These are phyloP conservation scores for Rhynchopsitta pachyrhyncha DNA, from an alignment of 2,113 vertebrate genomes.

Conservation along the genomic window DNA sequence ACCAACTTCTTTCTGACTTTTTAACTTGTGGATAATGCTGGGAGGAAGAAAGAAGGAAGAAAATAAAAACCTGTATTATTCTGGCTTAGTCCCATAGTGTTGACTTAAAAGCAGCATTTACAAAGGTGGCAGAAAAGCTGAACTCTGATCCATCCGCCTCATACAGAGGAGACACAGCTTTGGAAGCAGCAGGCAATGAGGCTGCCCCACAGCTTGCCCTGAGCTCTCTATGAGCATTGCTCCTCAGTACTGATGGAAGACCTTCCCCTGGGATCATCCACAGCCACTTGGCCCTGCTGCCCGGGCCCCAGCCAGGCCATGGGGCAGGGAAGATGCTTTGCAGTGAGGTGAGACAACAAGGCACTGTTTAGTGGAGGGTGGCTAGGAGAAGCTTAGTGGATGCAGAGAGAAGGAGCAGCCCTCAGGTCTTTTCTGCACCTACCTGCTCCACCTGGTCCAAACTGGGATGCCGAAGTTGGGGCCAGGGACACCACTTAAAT, in stretches of 20 bases:
- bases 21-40: not conserved
- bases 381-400: not conserved
- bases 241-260: rapidly evolving
- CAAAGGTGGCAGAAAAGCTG: not conserved
- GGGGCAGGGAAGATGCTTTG: not conserved
- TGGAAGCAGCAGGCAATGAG: not conserved
- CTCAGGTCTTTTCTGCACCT: not conserved
- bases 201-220: not conserved
- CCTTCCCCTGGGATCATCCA: rapidly evolving
- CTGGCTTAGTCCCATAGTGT: not conserved
- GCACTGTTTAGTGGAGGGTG: rapidly evolving
- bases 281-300: not conserved
- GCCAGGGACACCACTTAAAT: not conserved
- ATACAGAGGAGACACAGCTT: not conserved
- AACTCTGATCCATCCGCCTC: not conserved
- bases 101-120: not conserved
- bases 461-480: rapidly evolving
- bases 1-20: not conserved
- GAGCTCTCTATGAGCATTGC: rapidly evolving
- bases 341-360: not conserved
- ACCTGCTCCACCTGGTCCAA: not conserved
- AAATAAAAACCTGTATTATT: not conserved
- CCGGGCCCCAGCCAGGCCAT: rapidly evolving
- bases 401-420: not conserved
- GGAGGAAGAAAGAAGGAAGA: rapidly evolving